These are phyloP conservation scores for Cantharis rufa DNA, from an alignment of 2,888 invertebrate species.

Conservation along the genomic window DNA sequence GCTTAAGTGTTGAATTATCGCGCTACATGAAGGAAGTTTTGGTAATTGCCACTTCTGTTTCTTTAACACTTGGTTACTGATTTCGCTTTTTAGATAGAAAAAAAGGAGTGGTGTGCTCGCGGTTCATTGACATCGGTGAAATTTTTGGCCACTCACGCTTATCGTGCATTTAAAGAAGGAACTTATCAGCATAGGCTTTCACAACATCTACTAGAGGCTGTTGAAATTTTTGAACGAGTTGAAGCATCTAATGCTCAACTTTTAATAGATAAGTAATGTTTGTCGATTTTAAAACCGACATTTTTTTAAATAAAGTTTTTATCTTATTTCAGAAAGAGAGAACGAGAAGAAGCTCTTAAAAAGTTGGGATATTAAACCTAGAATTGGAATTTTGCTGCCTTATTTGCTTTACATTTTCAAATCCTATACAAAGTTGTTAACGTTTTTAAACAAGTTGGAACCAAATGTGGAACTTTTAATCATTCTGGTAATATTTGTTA, in stretches of 20 bases:
- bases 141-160: constrained; percentile 52
- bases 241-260: not conserved
- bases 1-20: constrained; percentile 56
- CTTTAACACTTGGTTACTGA: constrained; percentile 38
- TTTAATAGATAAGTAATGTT: not conserved
- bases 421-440: not conserved
- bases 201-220: constrained; percentile 59
- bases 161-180: constrained; percentile 53
- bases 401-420: not conserved
- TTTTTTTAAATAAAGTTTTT: not conserved
- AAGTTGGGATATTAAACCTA: not conserved
- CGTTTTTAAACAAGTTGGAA: not conserved
- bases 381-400: not conserved
- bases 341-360: not conserved
- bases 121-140: constrained; percentile 48
- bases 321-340: not conserved
- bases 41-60: not conserved
- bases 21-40: constrained; percentile 8
- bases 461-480: not conserved
- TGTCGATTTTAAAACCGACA: not conserved
- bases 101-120: constrained; percentile 52
- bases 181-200: constrained; percentile 55
- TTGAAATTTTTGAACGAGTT: constrained; percentile 44
- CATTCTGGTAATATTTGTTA: not conserved
- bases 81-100: constrained; percentile 54